A percentile compares a stretch with the other conserved stretches of the same genome.
Conservation (phyloP, 2,113 vertebrate genomes). For the Herpetotheres cachinnans region DNA sequence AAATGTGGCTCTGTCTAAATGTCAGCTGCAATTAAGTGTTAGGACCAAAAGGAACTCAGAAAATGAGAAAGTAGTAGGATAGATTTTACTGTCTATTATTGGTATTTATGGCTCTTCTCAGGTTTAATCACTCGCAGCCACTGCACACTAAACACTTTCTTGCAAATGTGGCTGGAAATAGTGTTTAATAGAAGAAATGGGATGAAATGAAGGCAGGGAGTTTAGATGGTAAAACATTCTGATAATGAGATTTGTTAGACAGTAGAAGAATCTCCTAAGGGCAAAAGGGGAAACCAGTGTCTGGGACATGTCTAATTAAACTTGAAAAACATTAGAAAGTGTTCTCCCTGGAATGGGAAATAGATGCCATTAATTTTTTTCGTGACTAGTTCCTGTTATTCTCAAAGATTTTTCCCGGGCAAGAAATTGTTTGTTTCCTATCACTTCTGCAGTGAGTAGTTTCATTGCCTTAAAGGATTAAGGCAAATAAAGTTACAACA, state of each 20-base stretch:
- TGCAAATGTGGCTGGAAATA: not conserved
- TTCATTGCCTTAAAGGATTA: not conserved
- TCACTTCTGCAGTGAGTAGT: not conserved
- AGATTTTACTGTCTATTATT: not conserved
- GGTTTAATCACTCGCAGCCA: not conserved
- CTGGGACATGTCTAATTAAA: not conserved
- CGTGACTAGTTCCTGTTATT: not conserved
- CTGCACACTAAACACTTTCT: not conserved
- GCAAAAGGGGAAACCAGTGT: not conserved
- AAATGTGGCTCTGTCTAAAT: not conserved
- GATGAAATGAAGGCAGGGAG: not conserved
- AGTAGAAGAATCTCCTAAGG: not conserved
- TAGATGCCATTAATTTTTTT: not conserved
- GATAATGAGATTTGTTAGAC: not conserved
- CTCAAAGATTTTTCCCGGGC: not conserved
- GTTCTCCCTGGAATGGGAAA: not conserved
- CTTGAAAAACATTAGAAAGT: not conserved
- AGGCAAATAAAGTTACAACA: not conserved
- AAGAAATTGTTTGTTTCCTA: not conserved
- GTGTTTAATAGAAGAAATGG: not conserved
- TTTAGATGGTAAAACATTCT: not conserved
- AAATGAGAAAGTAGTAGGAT: not conserved
- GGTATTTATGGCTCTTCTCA: not conserved
- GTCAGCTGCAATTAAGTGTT: slow-evolving; percentile 22
- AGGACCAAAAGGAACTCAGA: not conserved